A percentile compares a stretch with the other conserved stretches of the same genome.
Conservation (phyloP, 2,888 invertebrate species). For the Luffia ferchaultella region DNA sequence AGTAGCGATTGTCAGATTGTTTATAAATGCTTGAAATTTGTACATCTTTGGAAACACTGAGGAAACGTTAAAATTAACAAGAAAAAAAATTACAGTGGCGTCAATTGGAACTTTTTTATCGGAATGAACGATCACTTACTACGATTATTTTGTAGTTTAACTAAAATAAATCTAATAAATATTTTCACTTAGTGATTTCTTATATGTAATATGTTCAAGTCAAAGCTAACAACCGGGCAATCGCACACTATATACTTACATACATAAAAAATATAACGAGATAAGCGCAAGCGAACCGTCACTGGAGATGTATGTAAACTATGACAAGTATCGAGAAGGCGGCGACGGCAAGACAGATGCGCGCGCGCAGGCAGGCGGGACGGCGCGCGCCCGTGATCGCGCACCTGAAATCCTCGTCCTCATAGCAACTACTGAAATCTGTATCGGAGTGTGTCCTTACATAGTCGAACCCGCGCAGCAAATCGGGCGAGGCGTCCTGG, state of each 20-base stretch:
- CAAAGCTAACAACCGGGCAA: conserved; percentile 32
- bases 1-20: too few species aligned
- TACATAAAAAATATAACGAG: conserved; percentile 45
- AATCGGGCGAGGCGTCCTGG: conserved; percentile 51
- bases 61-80: not conserved
- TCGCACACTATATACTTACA: conserved; percentile 50
- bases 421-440: conserved; percentile 43
- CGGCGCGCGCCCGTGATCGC: conserved; percentile 26
- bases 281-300: conserved; percentile 53
- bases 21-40: too few species aligned
- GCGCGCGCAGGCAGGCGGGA: conserved; percentile 43
- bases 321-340: conserved; percentile 56
- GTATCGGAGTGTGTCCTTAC: conserved; percentile 56
- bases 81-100: too few species aligned
- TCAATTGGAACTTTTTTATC: too few species aligned
- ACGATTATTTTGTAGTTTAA: too few species aligned
- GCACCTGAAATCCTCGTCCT: conserved; percentile 26
- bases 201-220: conserved; percentile 1
- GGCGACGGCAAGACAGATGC: conserved; percentile 54
- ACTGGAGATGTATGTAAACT: conserved; percentile 58
- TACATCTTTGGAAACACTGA: too few species aligned
- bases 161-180: too few species aligned
- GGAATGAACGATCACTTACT: too few species aligned
- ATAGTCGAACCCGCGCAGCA: conserved; percentile 56
- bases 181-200: not conserved